phyloP scores from a whole-genome alignment of 2,113 vertebrate species.

The Grus americana region DNA sequence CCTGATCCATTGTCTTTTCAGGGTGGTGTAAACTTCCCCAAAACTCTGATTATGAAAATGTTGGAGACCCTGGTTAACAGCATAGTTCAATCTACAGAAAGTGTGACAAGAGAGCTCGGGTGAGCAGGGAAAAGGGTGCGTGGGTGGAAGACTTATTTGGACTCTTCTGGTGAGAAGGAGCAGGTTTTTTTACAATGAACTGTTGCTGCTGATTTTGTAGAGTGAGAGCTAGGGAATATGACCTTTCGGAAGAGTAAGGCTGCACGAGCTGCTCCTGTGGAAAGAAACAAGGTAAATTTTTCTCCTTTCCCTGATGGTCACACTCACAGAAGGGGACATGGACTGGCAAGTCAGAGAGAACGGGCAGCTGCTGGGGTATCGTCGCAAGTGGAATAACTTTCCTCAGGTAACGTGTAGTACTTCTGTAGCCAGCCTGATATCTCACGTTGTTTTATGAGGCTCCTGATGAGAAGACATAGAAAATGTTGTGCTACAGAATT shows the following conservation, averaged over 20 bases:
- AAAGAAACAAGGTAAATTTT: neutral
- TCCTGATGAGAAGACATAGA: neutral
- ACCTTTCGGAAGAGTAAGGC: neutral
- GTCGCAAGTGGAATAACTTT: neutral
- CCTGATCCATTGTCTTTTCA: neutral
- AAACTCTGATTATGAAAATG: neutral
- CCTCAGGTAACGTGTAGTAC: neutral
- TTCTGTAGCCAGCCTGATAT: neutral
- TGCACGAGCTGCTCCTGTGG: neutral
- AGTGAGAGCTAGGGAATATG: neutral
- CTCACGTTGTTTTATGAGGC: neutral
- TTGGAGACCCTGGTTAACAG: neutral
- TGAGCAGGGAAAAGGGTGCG: fast-evolving
- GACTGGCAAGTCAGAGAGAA: neutral
- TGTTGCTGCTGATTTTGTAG: neutral
- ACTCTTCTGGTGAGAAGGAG: neutral
- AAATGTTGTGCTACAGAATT: neutral
- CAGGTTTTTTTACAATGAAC: neutral
- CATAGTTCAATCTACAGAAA: neutral
- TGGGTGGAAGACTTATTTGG: neutral
- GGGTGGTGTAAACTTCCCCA: neutral
- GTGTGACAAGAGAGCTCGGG: neutral
- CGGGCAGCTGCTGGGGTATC: neutral
- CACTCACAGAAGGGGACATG: neutral
- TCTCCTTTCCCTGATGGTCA: neutral